Conservation (phyloP, 2,888 invertebrate species). For the Autographa pulchrina region DNA sequence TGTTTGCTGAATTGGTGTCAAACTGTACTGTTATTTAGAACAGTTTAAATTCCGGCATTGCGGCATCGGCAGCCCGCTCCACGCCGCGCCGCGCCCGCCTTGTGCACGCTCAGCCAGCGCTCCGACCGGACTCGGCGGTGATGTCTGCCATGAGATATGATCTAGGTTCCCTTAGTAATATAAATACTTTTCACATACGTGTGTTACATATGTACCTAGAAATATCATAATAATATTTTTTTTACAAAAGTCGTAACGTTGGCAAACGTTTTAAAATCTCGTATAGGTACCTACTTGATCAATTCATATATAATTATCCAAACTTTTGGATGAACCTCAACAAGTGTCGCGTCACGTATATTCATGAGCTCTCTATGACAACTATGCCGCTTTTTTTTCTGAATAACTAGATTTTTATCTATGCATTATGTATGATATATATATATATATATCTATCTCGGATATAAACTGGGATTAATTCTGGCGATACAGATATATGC, state of each 20-base stretch:
- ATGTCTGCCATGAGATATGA: too few species aligned
- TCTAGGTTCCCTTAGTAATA: too few species aligned
- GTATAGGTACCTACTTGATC: too few species aligned
- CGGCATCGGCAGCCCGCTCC: background rate
- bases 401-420: slow-evolving; percentile 2
- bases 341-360: background rate
- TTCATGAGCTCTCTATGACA: slow-evolving; percentile 16
- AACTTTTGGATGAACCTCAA: background rate
- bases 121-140: too few species aligned
- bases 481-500: slow-evolving; percentile 14
- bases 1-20: slow-evolving; percentile 11
- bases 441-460: slow-evolving; percentile 2
- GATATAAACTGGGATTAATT: slow-evolving; percentile 35
- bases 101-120: background rate
- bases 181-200: too few species aligned
- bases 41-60: slow-evolving; percentile 11
- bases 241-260: too few species aligned
- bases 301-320: too few species aligned
- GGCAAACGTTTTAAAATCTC: too few species aligned
- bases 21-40: slow-evolving; percentile 13
- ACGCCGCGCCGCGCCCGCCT: background rate
- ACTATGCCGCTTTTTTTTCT: background rate
- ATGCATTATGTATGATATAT: slow-evolving; percentile 13
- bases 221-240: too few species aligned
- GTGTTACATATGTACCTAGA: too few species aligned